Conservation (phyloP, 2,797 vertebrate genomes). For the Peromyscus nudipes region DNA sequence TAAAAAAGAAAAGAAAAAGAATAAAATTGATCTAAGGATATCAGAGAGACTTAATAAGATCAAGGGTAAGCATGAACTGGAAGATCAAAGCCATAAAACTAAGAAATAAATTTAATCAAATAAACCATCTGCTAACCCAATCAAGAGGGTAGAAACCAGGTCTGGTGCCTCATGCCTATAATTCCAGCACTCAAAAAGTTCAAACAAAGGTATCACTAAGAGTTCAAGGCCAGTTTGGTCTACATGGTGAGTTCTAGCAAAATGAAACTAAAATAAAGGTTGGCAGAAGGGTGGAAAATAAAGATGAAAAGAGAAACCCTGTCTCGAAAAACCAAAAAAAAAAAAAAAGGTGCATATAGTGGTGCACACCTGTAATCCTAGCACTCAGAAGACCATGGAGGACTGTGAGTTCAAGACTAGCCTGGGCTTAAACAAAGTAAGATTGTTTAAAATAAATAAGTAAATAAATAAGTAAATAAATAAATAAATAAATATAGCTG, state of each 20-base stretch:
- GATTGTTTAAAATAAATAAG: too few species aligned
- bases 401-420: neutral
- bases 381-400: neutral
- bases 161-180: neutral
- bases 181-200: neutral
- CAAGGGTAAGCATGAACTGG: constrained; percentile 29
- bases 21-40: constrained; percentile 16
- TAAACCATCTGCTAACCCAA: constrained; percentile 36
- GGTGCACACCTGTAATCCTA: neutral
- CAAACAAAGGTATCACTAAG: neutral
- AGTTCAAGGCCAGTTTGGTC: neutral
- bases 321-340: neutral
- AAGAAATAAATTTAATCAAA: constrained; percentile 54
- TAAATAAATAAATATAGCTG: neutral
- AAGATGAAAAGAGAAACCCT: neutral
- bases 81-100: constrained; percentile 64
- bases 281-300: neutral
- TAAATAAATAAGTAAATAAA: too few species aligned
- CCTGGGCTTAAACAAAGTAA: neutral
- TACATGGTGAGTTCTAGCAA: neutral
- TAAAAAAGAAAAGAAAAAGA: neutral
- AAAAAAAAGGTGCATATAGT: neutral
- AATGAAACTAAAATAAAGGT: neutral
- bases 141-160: neutral
- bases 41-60: constrained; percentile 48